Evolutionary conservation across 2,888 invertebrate genomes (phyloP).

Genomic region (Temnothorax rugatulus): DNA sequence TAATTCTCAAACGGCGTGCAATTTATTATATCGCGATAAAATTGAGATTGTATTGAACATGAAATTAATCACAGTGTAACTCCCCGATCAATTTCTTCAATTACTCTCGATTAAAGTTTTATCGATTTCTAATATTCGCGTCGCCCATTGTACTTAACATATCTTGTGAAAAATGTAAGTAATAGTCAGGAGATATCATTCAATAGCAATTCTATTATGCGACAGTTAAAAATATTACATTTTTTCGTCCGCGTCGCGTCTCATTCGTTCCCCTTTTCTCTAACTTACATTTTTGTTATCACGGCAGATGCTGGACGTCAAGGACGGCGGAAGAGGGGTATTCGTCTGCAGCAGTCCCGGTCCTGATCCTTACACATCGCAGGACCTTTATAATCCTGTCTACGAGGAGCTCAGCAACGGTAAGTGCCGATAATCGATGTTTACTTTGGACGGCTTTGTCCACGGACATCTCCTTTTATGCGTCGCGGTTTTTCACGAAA

Average conservation of each 20-base stretch:
- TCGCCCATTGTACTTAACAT: neutral
- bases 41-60: constrained; percentile 29
- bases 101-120: neutral
- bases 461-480: constrained; percentile 29
- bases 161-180: constrained; percentile 2
- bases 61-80: constrained; percentile 1
- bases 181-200: neutral
- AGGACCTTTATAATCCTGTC: constrained; percentile 92
- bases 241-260: neutral
- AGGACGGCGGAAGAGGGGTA: constrained; percentile 82
- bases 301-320: constrained; percentile 84
- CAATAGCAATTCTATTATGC: neutral
- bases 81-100: neutral
- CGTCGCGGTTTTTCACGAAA: constrained; percentile 34
- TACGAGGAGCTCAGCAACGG: constrained; percentile 93
- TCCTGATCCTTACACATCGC: constrained; percentile 89
- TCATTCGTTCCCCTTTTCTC: constrained; percentile 40
- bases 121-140: constrained; percentile 15
- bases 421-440: constrained; percentile 83
- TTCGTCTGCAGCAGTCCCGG: constrained; percentile 88
- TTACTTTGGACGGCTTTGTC: constrained; percentile 49
- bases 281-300: constrained; percentile 61
- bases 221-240: neutral
- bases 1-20: constrained; percentile 32
- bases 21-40: constrained; percentile 33